These are phyloP conservation scores for Poeciliopsis turneri DNA, from an alignment of 2,797 vertebrate species.

Conservation along the genomic window DNA sequence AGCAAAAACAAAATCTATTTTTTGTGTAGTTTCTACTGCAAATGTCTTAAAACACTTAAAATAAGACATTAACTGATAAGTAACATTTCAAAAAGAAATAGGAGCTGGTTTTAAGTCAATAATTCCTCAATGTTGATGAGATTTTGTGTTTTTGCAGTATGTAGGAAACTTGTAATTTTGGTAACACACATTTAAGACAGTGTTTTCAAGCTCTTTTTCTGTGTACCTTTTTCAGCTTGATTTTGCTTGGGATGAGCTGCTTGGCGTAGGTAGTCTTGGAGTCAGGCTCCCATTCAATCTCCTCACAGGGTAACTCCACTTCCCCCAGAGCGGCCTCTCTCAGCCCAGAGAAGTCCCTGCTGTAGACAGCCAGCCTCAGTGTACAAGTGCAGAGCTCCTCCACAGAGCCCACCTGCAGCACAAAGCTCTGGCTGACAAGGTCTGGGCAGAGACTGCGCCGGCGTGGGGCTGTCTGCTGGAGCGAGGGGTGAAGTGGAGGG, in stretches of 20 bases:
- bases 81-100: too few species aligned
- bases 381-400: conserved; percentile 76
- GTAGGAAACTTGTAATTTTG: not conserved
- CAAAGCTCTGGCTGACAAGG: conserved; percentile 72
- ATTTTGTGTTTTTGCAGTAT: not conserved
- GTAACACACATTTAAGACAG: not conserved
- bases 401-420: conserved; percentile 72
- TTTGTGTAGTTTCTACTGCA: too few species aligned
- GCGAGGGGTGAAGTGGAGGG: conserved; percentile 74
- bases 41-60: too few species aligned
- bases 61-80: too few species aligned
- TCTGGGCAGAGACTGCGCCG: conserved; percentile 77
- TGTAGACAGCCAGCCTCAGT: conserved; percentile 77
- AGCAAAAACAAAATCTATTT: too few species aligned
- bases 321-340: conserved; percentile 78
- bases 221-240: conserved; percentile 83
- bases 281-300: conserved; percentile 76
- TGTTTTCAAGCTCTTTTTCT: not conserved
- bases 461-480: conserved; percentile 65
- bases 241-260: conserved; percentile 75
- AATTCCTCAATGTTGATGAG: too few species aligned
- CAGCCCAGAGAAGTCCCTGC: conserved; percentile 81
- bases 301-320: conserved; percentile 78
- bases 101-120: too few species aligned
- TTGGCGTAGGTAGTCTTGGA: conserved; percentile 64